Evolutionary conservation across 2,888 invertebrate genomes (phyloP).

Genomic region (Drosophila neonasuta): DNA sequence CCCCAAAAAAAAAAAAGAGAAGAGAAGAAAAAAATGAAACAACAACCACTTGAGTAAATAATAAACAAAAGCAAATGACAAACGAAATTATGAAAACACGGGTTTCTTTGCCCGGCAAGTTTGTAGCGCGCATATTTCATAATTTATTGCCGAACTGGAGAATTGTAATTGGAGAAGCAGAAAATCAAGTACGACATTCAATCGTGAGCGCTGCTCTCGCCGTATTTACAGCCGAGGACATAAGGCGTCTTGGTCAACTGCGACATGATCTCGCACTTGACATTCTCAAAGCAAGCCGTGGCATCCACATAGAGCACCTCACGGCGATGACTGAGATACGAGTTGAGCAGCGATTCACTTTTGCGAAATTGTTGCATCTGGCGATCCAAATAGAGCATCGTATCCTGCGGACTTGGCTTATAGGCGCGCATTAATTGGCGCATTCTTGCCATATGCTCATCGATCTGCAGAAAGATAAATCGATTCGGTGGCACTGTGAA

Average conservation of each 20-base stretch:
- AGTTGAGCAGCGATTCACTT: constrained; percentile 55
- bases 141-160: constrained; percentile 43
- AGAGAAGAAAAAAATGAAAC: constrained; percentile 28
- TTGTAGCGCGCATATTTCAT: constrained; percentile 34
- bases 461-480: constrained; percentile 75
- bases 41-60: constrained; percentile 64
- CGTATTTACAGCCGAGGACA: constrained; percentile 72
- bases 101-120: constrained; percentile 26
- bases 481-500: constrained; percentile 84
- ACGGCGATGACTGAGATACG: constrained; percentile 71
- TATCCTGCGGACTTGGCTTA: constrained; percentile 63
- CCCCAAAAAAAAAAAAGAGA: constrained; percentile 22
- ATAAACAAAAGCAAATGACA: constrained; percentile 49
- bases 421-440: constrained; percentile 64
- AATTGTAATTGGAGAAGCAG: constrained; percentile 37
- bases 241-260: constrained; percentile 69
- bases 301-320: constrained; percentile 74
- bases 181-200: not conserved
- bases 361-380: constrained; percentile 74
- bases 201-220: constrained; percentile 43
- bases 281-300: constrained; percentile 51
- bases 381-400: constrained; percentile 59
- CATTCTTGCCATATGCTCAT: constrained; percentile 65
- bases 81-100: constrained; percentile 46
- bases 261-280: constrained; percentile 66